Percentiles rank a stretch among this genome's conserved stretches.
These are phyloP conservation scores for Tylochromis polylepis DNA, from an alignment of 2,113 vertebrate species.

Conservation along the genomic window DNA sequence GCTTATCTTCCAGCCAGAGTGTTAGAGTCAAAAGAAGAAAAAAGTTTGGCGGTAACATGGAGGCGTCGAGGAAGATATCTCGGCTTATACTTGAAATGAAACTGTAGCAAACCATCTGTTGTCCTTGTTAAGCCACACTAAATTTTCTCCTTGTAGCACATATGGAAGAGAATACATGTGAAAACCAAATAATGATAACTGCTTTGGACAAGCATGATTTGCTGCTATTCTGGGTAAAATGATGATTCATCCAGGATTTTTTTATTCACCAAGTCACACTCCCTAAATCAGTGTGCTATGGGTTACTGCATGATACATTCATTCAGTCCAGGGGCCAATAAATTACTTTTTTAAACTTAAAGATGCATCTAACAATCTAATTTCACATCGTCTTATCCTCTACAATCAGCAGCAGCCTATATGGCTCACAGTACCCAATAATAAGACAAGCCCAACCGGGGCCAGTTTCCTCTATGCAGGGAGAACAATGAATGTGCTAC, in stretches of 20 bases:
- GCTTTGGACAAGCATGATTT: not conserved
- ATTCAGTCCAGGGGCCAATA: not conserved
- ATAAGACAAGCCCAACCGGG: constrained; percentile 24
- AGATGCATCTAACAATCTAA: not conserved
- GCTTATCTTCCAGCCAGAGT: not conserved
- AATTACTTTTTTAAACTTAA: not conserved
- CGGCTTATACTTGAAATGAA: not conserved
- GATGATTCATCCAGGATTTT: constrained; percentile 41
- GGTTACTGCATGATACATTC: not conserved
- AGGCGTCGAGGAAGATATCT: not conserved
- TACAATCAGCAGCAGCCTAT: not conserved
- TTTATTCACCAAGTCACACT: constrained; percentile 31
- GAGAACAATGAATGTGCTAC: constrained; percentile 68
- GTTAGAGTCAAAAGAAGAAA: not conserved
- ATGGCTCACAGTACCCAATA: not conserved
- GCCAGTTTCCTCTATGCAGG: constrained; percentile 31
- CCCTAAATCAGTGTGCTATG: not conserved
- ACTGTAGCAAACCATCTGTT: not conserved
- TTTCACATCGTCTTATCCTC: not conserved
- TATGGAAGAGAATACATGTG: not conserved
- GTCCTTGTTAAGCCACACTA: not conserved
- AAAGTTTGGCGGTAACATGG: not conserved
- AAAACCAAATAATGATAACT: not conserved
- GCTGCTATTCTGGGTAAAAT: not conserved
- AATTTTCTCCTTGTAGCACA: not conserved